A percentile compares a stretch with the other conserved stretches of the same genome.
Evolutionary conservation across 2,113 vertebrate species (phyloP).

Genomic region (Neofelis nebulosa): DNA sequence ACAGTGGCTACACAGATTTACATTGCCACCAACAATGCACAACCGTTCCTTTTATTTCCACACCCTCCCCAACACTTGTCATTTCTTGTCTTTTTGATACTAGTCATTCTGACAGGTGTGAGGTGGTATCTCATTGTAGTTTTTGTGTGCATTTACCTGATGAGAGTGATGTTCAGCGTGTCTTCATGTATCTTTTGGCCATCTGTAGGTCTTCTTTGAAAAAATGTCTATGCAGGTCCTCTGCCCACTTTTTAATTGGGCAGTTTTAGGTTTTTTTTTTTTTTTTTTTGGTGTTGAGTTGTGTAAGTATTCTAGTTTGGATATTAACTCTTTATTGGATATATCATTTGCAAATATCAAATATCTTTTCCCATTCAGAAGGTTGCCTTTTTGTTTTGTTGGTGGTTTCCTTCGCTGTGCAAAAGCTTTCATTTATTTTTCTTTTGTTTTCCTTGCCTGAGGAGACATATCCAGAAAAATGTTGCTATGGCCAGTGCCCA

Average conservation of each 20-base stretch:
- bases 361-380: not conserved
- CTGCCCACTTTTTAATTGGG: not conserved
- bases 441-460: not conserved
- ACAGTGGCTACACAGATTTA: not conserved
- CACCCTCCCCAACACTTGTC: not conserved
- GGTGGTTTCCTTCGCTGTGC: not conserved
- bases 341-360: not conserved
- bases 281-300: not conserved
- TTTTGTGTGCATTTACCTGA: not conserved
- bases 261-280: not conserved
- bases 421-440: not conserved
- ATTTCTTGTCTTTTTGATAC: not conserved
- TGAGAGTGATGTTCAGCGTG: not conserved
- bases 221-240: not conserved
- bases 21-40: not conserved
- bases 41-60: not conserved
- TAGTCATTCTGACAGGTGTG: not conserved
- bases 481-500: not conserved
- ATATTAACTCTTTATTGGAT: not conserved
- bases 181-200: not conserved
- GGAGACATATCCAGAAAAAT: not conserved
- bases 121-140: not conserved
- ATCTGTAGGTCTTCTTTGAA: not conserved
- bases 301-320: not conserved
- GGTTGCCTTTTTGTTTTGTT: not conserved